Base-by-base conservation (phyloP, 2,113 vertebrate species). In the Thinocorus orbignyianus region DNA sequence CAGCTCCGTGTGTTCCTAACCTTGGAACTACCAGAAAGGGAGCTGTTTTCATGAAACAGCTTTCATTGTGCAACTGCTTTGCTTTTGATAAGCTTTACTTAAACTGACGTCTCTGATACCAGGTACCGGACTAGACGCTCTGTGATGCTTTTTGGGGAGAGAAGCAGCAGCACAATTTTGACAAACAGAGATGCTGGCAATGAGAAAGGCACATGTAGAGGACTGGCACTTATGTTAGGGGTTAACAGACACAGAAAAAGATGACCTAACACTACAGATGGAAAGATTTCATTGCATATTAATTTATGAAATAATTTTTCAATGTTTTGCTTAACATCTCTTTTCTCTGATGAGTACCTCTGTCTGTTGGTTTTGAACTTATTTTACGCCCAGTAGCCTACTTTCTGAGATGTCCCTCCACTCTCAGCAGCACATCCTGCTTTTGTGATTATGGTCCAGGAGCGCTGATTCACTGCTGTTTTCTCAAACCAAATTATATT, bases 401-500 rank as follows among this genome's bases (percentile, higher is more conserved):
- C 79, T 73, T 94, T 62, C 74, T 69, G 70, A 86, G 49, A 65
- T 24, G 20, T 6, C 65, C 65, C 72, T 72, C 65, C 5, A 19
- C 64, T 76, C 65, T 44, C 31, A 90, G 86, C 80, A 88, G 69
- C 49, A 81, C 66, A 74, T 73, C 70, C 70, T 87, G 77, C 62
- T 82, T 88, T 65, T 76, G 31, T 0, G n/a, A 92, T 64, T 91
- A 74, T 24, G 49, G 86, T 86, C 46, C 64, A 79, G 61, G 52
- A 89, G 28, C 74, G 57, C 92, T 92, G 92, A 97, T 96, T 96
- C 93, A 95, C 81, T 90, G 90, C 84, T 81, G 48, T 64, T 96
- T 94, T 91, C 78, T 87, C 52, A 88, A 86, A 92, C 24, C 11
- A 72, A 89, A 96, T 96, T 58, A 62, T 42, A 87, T 95, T 78